Conservation (phyloP, 2,113 vertebrate species). For the Clinocottus analis region DNA sequence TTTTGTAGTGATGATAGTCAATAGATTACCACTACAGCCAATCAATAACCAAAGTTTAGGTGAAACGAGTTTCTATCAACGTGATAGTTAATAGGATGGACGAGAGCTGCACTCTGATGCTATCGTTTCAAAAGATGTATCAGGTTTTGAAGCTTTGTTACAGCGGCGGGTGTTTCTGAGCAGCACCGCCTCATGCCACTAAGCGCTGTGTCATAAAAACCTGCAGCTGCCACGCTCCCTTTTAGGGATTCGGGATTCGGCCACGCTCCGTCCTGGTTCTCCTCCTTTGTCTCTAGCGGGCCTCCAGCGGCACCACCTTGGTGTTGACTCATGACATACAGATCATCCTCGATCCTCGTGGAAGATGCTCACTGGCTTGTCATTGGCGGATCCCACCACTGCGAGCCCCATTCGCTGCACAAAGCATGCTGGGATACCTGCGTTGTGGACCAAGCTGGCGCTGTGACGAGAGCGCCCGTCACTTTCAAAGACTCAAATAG, state of each 20-base stretch:
- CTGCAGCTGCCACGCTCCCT: neutral
- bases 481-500: too few relatives aligned
- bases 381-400: too few relatives aligned
- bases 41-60: slow-evolving; percentile 35
- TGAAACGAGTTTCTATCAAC: neutral
- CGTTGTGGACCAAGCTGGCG: too few relatives aligned
- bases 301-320: too few relatives aligned
- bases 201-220: neutral
- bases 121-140: neutral
- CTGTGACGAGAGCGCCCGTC: too few relatives aligned
- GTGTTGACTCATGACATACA: too few relatives aligned
- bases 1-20: slow-evolving; percentile 27
- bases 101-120: neutral
- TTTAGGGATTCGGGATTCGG: too few relatives aligned
- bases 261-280: neutral
- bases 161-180: neutral
- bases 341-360: too few relatives aligned
- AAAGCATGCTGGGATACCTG: too few relatives aligned
- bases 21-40: slow-evolving; percentile 12
- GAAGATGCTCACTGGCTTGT: too few relatives aligned
- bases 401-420: too few relatives aligned
- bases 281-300: neutral
- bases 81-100: too few relatives aligned
- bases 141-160: neutral
- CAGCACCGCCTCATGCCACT: neutral